A percentile compares a stretch with the other conserved stretches of the same genome.
Conservation (phyloP, 2,888 invertebrate genomes). For the Anthrax anthrax region DNA sequence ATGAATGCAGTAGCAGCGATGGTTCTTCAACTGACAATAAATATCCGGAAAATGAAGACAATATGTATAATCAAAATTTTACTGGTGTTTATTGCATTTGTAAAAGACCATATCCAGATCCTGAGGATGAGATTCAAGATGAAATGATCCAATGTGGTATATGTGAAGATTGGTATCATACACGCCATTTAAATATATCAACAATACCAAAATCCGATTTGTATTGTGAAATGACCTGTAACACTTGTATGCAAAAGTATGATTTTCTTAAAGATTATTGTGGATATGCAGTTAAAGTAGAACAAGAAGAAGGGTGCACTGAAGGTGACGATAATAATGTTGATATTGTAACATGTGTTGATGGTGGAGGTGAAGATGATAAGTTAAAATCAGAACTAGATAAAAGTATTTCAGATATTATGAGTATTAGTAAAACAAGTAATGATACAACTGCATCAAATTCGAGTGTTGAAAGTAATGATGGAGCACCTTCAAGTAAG, state of each 20-base stretch:
- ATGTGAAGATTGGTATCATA: slow-evolving; percentile 98
- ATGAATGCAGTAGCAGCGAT: slow-evolving; percentile 8
- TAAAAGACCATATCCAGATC: slow-evolving; percentile 86
- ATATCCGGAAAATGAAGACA: slow-evolving; percentile 49
- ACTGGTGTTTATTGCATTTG: slow-evolving; percentile 85
- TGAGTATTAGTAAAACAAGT: slow-evolving; percentile 16
- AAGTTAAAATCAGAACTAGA: slow-evolving; percentile 22
- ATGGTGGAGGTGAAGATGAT: slow-evolving; percentile 19
- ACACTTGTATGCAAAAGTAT: slow-evolving; percentile 58
- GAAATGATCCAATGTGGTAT: slow-evolving; percentile 93
- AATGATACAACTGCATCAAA: background rate
- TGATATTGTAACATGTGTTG: slow-evolving; percentile 11
- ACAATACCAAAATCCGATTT: slow-evolving; percentile 40
- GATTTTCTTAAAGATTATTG: slow-evolving; percentile 60
- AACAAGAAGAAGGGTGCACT: slow-evolving; percentile 6
- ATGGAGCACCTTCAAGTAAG: slow-evolving; percentile 18
- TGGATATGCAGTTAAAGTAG: slow-evolving; percentile 26
- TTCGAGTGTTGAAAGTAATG: slow-evolving; percentile 7
- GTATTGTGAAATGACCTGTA: slow-evolving; percentile 74
- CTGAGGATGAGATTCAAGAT: slow-evolving; percentile 64
- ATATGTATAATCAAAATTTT: slow-evolving; percentile 88
- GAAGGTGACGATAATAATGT: slow-evolving; percentile 14
- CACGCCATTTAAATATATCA: slow-evolving; percentile 53
- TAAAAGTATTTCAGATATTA: slow-evolving; percentile 25
- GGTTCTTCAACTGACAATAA: slow-evolving; percentile 8